phyloP scores from a whole-genome alignment of 2,113 vertebrate species.

The Neotoma lepida region DNA sequence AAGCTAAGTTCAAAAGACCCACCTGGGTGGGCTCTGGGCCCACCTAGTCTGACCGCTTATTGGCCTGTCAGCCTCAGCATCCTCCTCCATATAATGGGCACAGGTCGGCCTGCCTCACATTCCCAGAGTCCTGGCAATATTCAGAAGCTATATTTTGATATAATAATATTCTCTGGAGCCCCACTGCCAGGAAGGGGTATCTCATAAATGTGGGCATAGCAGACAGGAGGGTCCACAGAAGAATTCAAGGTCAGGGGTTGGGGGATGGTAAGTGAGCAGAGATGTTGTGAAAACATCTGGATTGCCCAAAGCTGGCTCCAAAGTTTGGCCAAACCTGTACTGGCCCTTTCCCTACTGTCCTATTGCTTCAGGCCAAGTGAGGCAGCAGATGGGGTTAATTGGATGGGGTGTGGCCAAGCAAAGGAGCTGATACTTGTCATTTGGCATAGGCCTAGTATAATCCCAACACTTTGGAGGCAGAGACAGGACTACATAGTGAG shows the following conservation, averaged over 20 bases:
- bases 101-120: not conserved
- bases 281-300: not conserved
- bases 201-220: not conserved
- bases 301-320: not conserved
- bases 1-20: not conserved
- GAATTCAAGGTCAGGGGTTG: not conserved
- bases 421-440: not conserved
- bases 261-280: not conserved
- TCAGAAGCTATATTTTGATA: not conserved
- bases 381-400: not conserved
- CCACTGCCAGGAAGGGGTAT: not conserved
- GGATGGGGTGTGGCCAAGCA: not conserved
- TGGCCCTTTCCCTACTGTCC: not conserved
- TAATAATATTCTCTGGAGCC: not conserved
- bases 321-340: not conserved
- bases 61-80: not conserved
- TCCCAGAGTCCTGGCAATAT: not conserved
- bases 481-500: not conserved
- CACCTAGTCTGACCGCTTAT: not conserved
- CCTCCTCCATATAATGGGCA: conserved; percentile 10
- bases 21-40: not conserved
- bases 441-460: not conserved
- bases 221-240: not conserved
- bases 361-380: not conserved
- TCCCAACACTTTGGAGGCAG: not conserved